Percentiles rank a stretch among this genome's conserved stretches.
phyloP scores from a whole-genome alignment of 2,888 invertebrate species.

The Amiota communis region DNA sequence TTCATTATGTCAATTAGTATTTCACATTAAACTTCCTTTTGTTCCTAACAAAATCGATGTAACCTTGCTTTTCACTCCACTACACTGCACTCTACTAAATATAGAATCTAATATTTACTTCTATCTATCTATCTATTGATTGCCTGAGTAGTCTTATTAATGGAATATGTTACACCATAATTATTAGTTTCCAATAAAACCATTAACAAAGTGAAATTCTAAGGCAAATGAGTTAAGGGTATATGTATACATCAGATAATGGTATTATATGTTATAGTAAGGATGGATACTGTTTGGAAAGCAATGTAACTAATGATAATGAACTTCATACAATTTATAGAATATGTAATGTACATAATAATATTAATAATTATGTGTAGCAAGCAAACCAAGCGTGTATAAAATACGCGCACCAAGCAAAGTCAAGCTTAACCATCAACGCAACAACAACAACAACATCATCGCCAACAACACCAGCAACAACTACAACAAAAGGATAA shows the following conservation, averaged over 20 bases:
- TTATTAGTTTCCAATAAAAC: slow-evolving; percentile 26
- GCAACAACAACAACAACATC: background rate
- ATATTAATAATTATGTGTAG: background rate
- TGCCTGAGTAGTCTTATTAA: too few species aligned
- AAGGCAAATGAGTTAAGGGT: slow-evolving; percentile 12
- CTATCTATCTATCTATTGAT: too few species aligned
- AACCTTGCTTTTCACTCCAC: too few species aligned
- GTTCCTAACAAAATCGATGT: too few species aligned
- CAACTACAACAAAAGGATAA: slow-evolving; percentile 38
- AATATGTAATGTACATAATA: background rate
- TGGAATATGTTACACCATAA: background rate
- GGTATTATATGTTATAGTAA: background rate
- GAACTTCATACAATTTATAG: slow-evolving; percentile 10
- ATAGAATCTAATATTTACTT: too few species aligned
- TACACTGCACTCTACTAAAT: too few species aligned
- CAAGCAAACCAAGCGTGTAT: background rate
- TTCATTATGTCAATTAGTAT: too few species aligned
- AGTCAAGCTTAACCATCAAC: background rate
- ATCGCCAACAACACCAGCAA: background rate
- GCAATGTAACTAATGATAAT: background rate
- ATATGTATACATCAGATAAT: background rate
- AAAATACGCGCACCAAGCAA: background rate
- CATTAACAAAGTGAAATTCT: slow-evolving; percentile 13
- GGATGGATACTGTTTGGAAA: too few species aligned
- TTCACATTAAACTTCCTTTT: too few species aligned